phyloP scores from a whole-genome alignment of 1,140 invertebrate genomes.

The Homarus americanus region DNA sequence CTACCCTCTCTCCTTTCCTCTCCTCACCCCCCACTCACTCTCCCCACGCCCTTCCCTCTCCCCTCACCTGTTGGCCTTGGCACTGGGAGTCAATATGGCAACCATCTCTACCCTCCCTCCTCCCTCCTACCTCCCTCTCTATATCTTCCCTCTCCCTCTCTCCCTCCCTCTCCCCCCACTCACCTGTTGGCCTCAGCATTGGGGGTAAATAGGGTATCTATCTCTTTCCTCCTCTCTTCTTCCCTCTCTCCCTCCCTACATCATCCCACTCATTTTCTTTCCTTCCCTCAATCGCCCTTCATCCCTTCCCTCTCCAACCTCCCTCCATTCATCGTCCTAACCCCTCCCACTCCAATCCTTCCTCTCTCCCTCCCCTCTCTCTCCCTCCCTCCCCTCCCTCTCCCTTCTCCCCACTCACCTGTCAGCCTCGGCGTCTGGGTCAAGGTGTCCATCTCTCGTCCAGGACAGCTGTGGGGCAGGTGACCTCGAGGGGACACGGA shows the following conservation, averaged over 20 bases:
- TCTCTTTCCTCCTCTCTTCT: background rate
- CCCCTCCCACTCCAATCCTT: background rate
- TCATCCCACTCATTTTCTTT: background rate
- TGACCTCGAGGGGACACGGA: constrained; percentile 80
- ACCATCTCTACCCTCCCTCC: background rate
- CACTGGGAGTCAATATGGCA: too few relatives aligned
- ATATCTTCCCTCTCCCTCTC: background rate
- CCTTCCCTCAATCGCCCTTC: background rate
- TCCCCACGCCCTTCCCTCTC: background rate
- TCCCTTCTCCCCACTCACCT: constrained; percentile 19
- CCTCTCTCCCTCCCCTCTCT: background rate
- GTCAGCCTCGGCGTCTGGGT: constrained; percentile 58
- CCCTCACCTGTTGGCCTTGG: too few relatives aligned
- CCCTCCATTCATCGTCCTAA: background rate
- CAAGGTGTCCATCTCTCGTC: constrained; percentile 78
- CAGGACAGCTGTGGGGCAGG: constrained; percentile 79
- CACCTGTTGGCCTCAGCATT: too few relatives aligned
- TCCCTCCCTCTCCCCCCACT: background rate
- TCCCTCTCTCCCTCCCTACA: background rate
- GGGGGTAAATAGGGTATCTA: too few relatives aligned
- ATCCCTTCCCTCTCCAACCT: background rate
- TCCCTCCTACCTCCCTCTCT: background rate
- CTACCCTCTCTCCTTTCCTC: background rate
- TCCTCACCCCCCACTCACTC: background rate
- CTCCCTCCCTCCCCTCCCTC: background rate